Evolutionary conservation across 2,888 invertebrate genomes (phyloP).

Genomic region (Anthophora plumipes): DNA sequence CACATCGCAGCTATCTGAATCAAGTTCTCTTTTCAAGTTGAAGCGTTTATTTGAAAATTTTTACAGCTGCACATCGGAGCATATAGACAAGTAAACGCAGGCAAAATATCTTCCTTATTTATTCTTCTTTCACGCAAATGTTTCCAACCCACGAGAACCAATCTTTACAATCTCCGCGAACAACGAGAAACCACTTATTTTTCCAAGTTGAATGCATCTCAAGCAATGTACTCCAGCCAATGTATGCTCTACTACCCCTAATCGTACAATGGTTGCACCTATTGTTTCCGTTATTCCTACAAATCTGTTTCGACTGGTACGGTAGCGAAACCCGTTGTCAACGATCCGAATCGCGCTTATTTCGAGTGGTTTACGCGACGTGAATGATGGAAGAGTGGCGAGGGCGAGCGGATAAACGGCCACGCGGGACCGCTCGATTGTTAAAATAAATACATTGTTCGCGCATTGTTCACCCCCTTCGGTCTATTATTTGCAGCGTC

Average conservation of each 20-base stretch:
- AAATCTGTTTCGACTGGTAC: constrained; percentile 38
- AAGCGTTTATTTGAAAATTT: too few relatives aligned
- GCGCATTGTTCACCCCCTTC: constrained; percentile 45
- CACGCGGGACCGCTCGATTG: constrained; percentile 42
- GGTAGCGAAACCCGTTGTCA: constrained; percentile 17
- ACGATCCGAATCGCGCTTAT: constrained; percentile 41
- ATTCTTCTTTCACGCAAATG: too few relatives aligned
- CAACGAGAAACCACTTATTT: too few relatives aligned
- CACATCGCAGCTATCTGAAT: too few relatives aligned
- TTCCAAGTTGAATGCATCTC: background rate
- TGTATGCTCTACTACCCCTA: constrained; percentile 15
- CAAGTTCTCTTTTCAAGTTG: too few relatives aligned
- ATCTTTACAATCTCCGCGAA: too few relatives aligned
- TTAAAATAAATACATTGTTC: constrained; percentile 57
- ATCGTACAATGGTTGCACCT: background rate
- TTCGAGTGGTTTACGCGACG: constrained; percentile 37
- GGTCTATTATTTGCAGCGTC: constrained; percentile 46
- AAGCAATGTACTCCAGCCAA: background rate
- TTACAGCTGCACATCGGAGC: too few relatives aligned
- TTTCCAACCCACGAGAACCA: too few relatives aligned
- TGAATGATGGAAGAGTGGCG: constrained; percentile 8
- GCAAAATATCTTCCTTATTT: too few relatives aligned
- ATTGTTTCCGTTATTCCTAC: constrained; percentile 35
- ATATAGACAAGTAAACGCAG: too few relatives aligned
- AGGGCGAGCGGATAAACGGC: constrained; percentile 27